phyloP scores from a whole-genome alignment of 2,888 invertebrate genomes.

The Orchestes rusci region DNA sequence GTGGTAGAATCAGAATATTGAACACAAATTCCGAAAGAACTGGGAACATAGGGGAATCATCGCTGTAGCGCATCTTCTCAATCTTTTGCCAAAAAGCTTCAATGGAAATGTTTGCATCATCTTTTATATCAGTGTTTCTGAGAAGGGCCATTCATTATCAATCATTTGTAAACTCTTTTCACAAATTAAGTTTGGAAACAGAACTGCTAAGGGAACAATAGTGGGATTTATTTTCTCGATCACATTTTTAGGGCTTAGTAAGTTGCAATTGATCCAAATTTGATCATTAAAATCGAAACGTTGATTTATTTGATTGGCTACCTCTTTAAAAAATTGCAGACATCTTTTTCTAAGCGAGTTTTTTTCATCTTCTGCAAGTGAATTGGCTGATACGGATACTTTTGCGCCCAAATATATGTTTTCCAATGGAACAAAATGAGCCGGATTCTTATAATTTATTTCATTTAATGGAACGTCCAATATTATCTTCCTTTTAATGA shows the following conservation, averaged over 20 bases:
- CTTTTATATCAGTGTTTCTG: slow-evolving; percentile 2
- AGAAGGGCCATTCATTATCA: slow-evolving; percentile 13
- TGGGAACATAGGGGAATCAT: slow-evolving; percentile 7
- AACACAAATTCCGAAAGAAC: slow-evolving; percentile 6
- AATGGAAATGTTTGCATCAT: background rate
- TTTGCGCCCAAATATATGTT: slow-evolving; percentile 19
- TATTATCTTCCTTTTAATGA: slow-evolving; percentile 12
- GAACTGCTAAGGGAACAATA: slow-evolving; percentile 6
- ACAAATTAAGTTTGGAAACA: slow-evolving; percentile 6
- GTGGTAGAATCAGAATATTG: slow-evolving; percentile 6
- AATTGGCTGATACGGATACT: slow-evolving; percentile 2
- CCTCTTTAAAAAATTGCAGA: slow-evolving; percentile 20
- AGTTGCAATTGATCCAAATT: background rate
- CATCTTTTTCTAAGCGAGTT: slow-evolving; percentile 11
- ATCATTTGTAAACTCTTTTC: slow-evolving; percentile 5
- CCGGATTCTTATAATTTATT: slow-evolving; percentile 16
- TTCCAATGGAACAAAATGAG: slow-evolving; percentile 12
- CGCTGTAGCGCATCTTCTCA: slow-evolving; percentile 1
- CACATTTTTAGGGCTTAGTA: slow-evolving; percentile 6
- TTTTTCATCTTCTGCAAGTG: slow-evolving; percentile 2
- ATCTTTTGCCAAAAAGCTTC: slow-evolving; percentile 10
- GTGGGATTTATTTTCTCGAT: slow-evolving; percentile 1
- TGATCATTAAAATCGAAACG: slow-evolving; percentile 9
- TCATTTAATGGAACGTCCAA: slow-evolving; percentile 5
- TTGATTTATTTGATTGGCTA: slow-evolving; percentile 11